These are phyloP conservation scores for Eueremaeus valkanovi DNA, from an alignment of 2,888 invertebrate species.

Conservation along the genomic window DNA sequence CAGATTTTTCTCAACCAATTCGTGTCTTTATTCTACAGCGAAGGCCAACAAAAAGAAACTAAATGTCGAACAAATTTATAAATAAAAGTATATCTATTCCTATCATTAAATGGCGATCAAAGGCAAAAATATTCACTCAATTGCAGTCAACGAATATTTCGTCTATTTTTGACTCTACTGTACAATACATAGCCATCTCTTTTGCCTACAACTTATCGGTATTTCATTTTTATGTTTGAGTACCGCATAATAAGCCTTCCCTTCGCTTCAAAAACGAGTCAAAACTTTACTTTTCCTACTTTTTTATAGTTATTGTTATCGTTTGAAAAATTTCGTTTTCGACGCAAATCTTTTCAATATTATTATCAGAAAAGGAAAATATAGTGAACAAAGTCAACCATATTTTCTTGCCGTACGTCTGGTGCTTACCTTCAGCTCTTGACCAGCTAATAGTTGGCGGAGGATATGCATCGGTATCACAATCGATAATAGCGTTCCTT, in stretches of 20 bases:
- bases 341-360: conserved; percentile 21
- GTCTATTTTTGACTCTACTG: not conserved
- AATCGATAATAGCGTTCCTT: conserved; percentile 46
- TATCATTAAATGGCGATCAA: conserved; percentile 28
- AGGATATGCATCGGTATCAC: conserved; percentile 48
- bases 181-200: too few species aligned
- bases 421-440: conserved; percentile 40
- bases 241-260: conserved; percentile 25
- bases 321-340: not conserved
- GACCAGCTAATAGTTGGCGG: conserved; percentile 47
- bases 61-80: conserved; percentile 21
- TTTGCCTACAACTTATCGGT: conserved; percentile 28
- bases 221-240: conserved; percentile 27
- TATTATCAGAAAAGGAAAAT: not conserved
- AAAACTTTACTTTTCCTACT: not conserved
- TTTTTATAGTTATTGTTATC: conserved; percentile 34
- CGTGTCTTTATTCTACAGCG: not conserved
- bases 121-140: conserved; percentile 31
- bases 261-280: not conserved
- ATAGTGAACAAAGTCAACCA: not conserved
- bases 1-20: not conserved
- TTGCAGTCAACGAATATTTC: not conserved
- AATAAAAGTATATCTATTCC: conserved; percentile 22
- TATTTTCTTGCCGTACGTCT: too few species aligned
- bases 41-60: not conserved